Evolutionary conservation across 2,113 vertebrate genomes (phyloP).

Genomic region (Smithornis capensis): DNA sequence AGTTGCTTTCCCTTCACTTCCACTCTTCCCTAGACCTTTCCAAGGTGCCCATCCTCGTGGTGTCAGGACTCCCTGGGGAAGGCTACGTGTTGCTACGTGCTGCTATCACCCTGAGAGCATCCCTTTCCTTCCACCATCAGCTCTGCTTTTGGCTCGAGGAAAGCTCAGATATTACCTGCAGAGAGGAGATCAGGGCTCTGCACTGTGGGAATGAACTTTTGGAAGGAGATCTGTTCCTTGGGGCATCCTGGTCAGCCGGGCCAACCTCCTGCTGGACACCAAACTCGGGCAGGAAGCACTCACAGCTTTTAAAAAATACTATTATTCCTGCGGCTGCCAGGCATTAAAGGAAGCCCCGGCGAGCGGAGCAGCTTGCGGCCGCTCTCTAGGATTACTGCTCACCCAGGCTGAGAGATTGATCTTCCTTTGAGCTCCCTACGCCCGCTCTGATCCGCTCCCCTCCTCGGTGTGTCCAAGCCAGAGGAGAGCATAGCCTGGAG

Average conservation of each 20-base stretch:
- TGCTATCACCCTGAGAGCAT: not conserved
- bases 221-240: not conserved
- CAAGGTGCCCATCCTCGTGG: rapidly evolving
- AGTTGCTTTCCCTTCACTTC: not conserved
- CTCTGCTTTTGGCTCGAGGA: not conserved
- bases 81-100: not conserved
- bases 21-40: not conserved
- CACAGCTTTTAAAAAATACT: not conserved
- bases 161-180: not conserved
- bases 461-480: not conserved
- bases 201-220: rapidly evolving
- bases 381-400: constrained; percentile 49
- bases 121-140: not conserved
- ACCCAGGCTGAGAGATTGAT: not conserved
- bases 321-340: not conserved
- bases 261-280: not conserved
- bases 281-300: not conserved
- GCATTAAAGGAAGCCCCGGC: not conserved
- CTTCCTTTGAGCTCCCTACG: not conserved
- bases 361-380: constrained; percentile 21
- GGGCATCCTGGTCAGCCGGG: no score
- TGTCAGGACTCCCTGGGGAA: not conserved
- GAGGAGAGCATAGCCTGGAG: not conserved
- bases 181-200: not conserved
- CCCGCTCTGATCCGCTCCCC: not conserved